Evolutionary conservation across 2,888 invertebrate species (phyloP).

Genomic region (Cheilosia impressa): DNA sequence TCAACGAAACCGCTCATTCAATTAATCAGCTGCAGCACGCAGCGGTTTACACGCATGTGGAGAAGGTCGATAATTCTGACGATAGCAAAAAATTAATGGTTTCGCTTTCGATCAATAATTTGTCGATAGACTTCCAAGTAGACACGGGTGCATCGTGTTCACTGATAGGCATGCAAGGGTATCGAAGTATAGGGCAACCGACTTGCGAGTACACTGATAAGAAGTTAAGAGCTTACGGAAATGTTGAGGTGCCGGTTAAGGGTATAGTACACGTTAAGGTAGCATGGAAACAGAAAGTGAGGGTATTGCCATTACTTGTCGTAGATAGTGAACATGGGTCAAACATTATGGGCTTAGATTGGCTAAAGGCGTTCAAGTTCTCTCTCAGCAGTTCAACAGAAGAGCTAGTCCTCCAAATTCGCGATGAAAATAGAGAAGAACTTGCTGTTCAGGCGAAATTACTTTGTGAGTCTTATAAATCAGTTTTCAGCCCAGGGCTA

Average conservation of each 20-base stretch:
- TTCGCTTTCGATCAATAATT: slow-evolving; percentile 25
- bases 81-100: slow-evolving; percentile 36
- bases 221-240: slow-evolving; percentile 21
- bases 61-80: background rate
- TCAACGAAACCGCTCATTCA: background rate
- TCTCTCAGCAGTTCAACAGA: slow-evolving; percentile 7
- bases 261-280: background rate
- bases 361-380: slow-evolving; percentile 14
- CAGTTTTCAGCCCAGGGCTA: slow-evolving; percentile 17
- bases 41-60: background rate
- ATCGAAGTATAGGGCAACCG: slow-evolving; percentile 21
- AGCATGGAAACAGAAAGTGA: no score
- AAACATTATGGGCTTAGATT: slow-evolving; percentile 2
- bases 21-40: slow-evolving; percentile 18
- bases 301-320: no score
- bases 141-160: slow-evolving; percentile 56
- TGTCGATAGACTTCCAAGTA: slow-evolving; percentile 36
- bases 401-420: slow-evolving; percentile 7
- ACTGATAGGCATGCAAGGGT: slow-evolving; percentile 27
- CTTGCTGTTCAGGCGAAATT: slow-evolving; percentile 6
- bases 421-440: background rate
- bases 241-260: slow-evolving; percentile 25
- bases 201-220: slow-evolving; percentile 32
- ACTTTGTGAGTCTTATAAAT: slow-evolving; percentile 24
- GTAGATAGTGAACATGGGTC: background rate